Evolutionary conservation across 1,140 invertebrate species (phyloP), one percentile per base, ranked within the genome.

Genomic region (Polypedilum vanderplanki): DNA sequence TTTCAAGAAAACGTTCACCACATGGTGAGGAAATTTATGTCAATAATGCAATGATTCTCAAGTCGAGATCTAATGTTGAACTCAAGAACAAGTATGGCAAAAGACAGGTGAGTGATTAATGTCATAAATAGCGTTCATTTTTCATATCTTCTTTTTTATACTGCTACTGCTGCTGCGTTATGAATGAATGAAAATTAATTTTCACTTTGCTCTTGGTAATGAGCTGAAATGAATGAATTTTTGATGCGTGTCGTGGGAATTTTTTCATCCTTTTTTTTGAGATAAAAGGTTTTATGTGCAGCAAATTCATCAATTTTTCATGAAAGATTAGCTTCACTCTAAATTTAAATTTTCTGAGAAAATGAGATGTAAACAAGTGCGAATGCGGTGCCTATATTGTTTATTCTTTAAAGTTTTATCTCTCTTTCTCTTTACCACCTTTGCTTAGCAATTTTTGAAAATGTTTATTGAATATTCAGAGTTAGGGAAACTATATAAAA

Each of bases 31-130:
- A 92, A 75, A 88, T 93, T 76, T 94, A 88, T 82, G 87, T 93
- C 75, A 94, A 94, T 81, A 93, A 93, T 81, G 92, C 92, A 0
- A 89, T 88, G 82, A 86, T 94, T 41, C 81, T 90, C 74, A 83
- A 87, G 40, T 86, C 87, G n/a, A 85, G 88, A n/a, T 90, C 90
- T 22, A 90, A 91, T 81, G 88, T 88, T 76, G 84, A 86, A 74
- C 84, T 88, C 15, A 83, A 81, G 17, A 89, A 89, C 77, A 80
- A 79, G 41, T 83, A 84, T 73, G 85, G 84, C 64, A 89, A 88
- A 78, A 87, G 86, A 79, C 92, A 93, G 87, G 91, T 93, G 80
- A 81, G 82, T 79, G 46, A 57, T 57, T 57, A 12, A 57, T 57
- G 46, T 12, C 3, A 57, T 57, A 57, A 57, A n/a, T 57, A 3